phyloP scores from a whole-genome alignment of 2,888 invertebrate species.

The Clivina fossor region DNA sequence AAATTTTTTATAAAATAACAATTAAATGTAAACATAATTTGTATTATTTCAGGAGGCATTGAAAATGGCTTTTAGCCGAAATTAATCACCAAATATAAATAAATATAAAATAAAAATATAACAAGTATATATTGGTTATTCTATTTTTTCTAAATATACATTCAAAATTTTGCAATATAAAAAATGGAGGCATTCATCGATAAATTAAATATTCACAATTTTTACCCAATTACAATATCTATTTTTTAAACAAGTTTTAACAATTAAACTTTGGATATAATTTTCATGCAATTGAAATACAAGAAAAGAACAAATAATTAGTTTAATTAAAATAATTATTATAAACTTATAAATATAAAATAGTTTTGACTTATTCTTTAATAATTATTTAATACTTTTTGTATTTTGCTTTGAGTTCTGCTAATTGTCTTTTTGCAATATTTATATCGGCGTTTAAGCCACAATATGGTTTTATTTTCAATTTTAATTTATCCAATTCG shows the following conservation, averaged over 20 bases:
- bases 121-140: no score
- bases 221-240: background rate
- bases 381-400: conserved; percentile 27
- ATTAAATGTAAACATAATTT: no score
- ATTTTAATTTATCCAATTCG: conserved; percentile 44
- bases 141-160: no score
- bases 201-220: no score
- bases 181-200: no score
- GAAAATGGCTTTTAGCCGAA: no score
- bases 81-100: no score
- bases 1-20: no score
- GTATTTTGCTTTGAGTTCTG: conserved; percentile 45
- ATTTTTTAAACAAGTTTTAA: conserved; percentile 6
- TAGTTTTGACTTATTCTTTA: no score
- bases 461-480: conserved; percentile 45
- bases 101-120: no score
- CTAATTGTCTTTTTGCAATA: conserved; percentile 47
- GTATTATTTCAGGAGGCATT: no score
- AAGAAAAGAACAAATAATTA: background rate
- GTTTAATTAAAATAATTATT: background rate
- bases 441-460: conserved; percentile 47
- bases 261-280: background rate
- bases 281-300: conserved; percentile 10
- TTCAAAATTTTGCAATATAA: no score
- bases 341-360: background rate